Conservation (phyloP, 1,140 invertebrate species). For the Platorchestia sp. region DNA sequence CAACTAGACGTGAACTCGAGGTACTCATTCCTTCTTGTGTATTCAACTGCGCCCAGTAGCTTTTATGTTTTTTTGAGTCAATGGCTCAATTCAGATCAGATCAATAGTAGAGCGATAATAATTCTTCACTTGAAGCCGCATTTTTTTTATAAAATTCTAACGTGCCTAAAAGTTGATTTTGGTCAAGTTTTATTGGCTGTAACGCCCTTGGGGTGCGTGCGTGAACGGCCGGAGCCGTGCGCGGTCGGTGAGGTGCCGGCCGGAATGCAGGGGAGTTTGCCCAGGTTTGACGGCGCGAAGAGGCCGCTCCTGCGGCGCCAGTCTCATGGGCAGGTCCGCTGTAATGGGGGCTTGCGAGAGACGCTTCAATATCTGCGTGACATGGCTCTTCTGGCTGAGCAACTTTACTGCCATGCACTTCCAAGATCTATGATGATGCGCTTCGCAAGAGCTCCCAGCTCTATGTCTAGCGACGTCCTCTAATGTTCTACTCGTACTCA, state of each 20-base stretch:
- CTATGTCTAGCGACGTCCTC: no score
- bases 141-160: no score
- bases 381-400: slow-evolving; percentile 32
- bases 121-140: no score
- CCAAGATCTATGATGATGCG: neutral
- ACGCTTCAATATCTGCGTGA: slow-evolving; percentile 48
- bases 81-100: neutral
- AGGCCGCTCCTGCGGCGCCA: slow-evolving; percentile 42
- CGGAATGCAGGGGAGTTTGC: slow-evolving; percentile 38
- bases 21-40: no score
- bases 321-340: slow-evolving; percentile 14
- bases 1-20: neutral
- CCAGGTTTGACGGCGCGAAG: neutral
- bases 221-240: neutral
- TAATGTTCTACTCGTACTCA: neutral
- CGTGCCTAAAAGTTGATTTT: no score
- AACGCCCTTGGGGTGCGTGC: neutral
- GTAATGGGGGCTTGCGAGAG: slow-evolving; percentile 15
- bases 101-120: neutral
- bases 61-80: no score
- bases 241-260: neutral
- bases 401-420: neutral
- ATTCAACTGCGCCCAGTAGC: no score
- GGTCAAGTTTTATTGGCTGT: neutral
- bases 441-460: neutral